Percentiles rank a stretch among this genome's conserved stretches.
Evolutionary conservation across 2,797 vertebrate species (phyloP).

Genomic region (Danionella dracula): DNA sequence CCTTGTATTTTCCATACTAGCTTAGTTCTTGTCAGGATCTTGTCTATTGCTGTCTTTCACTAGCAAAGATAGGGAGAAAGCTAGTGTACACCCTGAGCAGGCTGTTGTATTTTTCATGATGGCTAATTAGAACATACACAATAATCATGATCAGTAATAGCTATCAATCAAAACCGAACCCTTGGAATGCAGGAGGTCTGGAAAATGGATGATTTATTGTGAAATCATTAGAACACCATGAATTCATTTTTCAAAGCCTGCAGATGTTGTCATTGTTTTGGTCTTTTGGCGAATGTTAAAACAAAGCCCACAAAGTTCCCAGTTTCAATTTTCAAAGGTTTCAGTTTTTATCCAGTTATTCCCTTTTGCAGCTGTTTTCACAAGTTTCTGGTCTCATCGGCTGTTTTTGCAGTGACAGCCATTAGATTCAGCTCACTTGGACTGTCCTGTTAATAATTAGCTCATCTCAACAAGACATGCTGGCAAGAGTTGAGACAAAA

Average conservation of each 20-base stretch:
- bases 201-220: conserved; percentile 39
- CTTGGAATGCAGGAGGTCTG: background rate
- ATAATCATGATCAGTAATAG: conserved; percentile 7
- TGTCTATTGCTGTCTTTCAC: no score
- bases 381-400: conserved; percentile 37
- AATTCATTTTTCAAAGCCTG: conserved; percentile 38
- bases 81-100: no score
- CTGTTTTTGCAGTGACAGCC: conserved; percentile 33
- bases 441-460: conserved; percentile 57
- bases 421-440: conserved; percentile 47
- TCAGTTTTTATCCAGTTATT: conserved; percentile 56
- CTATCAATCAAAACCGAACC: conserved; percentile 28
- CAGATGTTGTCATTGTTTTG: conserved; percentile 42
- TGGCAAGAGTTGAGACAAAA: conserved; percentile 57
- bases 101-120: conserved; percentile 27
- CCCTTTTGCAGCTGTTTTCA: conserved; percentile 37
- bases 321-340: conserved; percentile 38
- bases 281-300: conserved; percentile 29
- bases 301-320: conserved; percentile 30
- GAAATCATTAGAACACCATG: conserved; percentile 15
- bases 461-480: conserved; percentile 55
- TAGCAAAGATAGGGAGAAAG: no score
- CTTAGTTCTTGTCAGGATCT: no score
- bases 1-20: no score
- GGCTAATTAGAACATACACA: conserved; percentile 17